Evolutionary conservation across 2,113 vertebrate species (phyloP), one percentile per base, ranked within the genome.

Genomic region (Ctenomys sociabilis): DNA sequence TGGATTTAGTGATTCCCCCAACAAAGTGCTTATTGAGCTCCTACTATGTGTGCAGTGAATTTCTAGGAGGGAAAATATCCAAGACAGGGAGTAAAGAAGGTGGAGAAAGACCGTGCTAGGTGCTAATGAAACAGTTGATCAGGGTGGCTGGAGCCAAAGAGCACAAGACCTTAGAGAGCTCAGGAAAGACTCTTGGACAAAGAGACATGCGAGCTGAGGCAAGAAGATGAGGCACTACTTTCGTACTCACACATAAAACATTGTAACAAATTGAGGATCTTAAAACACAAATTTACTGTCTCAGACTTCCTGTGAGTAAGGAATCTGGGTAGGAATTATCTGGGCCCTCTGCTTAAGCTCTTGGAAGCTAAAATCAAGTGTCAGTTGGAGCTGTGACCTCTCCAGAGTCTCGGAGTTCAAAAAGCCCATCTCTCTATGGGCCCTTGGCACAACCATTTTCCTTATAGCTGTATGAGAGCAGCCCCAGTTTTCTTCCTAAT

Each of bases 1-100:
- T 87, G 87, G 81, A 93, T 85, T 90, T 22, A 22, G 32, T 52
- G 45, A 92, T 77, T 94, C 77, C 85, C 21, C 90, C 54, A 81
- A 83, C 59, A 87, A 89, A 92, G 73, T 85, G 88, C 52, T 73
- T 63, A 43, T 13, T 54, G 68, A 93, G n/a, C 12, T n/a, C 68
- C 80, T 88, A 96, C 81, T 96, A 28, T 35, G 80, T 93, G 75
- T 9, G 12, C 14, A 11, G 19, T 40, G n/a, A 49, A 6, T 26
- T 82, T 32, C 19, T n/a, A 68, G 80, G 10, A 63, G 40, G 32
- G 83, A 78, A 17, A 87, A 68, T 5, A 14, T 30, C 4, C 40
- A 24, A 61, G 54, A 81, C 3, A 6, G 35, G 5, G 61, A 88
- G 30, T 40, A 95, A 70, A 92, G 66, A 52, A 75, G 45, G 43